Conservation (phyloP, 2,888 invertebrate genomes). For the Xylophagus ater region DNA sequence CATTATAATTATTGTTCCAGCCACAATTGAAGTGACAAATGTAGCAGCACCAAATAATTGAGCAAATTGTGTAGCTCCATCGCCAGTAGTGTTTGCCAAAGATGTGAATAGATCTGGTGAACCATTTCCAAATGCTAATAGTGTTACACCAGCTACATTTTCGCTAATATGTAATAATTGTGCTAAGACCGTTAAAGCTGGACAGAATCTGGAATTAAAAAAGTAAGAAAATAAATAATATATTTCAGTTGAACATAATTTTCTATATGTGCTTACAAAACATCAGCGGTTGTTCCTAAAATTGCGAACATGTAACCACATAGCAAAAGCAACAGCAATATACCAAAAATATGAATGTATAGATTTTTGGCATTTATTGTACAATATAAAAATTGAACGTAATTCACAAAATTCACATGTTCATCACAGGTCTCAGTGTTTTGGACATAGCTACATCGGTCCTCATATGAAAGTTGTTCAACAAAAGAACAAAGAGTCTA, state of each 20-base stretch:
- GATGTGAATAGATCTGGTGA: conserved; percentile 57
- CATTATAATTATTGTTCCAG: conserved; percentile 45
- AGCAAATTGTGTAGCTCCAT: conserved; percentile 35
- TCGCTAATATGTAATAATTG: conserved; percentile 41
- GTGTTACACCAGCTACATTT: conserved; percentile 52
- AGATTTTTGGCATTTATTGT: conserved; percentile 22
- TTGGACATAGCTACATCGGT: conserved; percentile 36
- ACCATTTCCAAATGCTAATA: conserved; percentile 59
- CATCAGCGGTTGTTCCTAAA: conserved; percentile 46
- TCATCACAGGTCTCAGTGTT: conserved; percentile 27
- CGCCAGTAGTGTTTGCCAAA: conserved; percentile 39
- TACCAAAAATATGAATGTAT: conserved; percentile 15
- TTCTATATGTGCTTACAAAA: conserved; percentile 41
- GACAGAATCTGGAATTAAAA: conserved; percentile 41
- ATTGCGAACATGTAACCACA: conserved; percentile 42
- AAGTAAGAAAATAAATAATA: conserved; percentile 8
- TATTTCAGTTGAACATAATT: not conserved
- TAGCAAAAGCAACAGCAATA: conserved; percentile 17
- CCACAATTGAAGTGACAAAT: conserved; percentile 49
- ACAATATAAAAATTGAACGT: conserved; percentile 36
- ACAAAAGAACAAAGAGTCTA: conserved; percentile 36
- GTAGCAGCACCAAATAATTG: conserved; percentile 46
- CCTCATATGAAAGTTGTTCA: conserved; percentile 24
- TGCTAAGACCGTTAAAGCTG: conserved; percentile 42
- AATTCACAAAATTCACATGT: conserved; percentile 29